Evolutionary conservation across 37 sponge, comb jelly and placozoan species (phyloP), one percentile per base, ranked within the genome.

Genomic region (Amphimedon queenslandica): DNA sequence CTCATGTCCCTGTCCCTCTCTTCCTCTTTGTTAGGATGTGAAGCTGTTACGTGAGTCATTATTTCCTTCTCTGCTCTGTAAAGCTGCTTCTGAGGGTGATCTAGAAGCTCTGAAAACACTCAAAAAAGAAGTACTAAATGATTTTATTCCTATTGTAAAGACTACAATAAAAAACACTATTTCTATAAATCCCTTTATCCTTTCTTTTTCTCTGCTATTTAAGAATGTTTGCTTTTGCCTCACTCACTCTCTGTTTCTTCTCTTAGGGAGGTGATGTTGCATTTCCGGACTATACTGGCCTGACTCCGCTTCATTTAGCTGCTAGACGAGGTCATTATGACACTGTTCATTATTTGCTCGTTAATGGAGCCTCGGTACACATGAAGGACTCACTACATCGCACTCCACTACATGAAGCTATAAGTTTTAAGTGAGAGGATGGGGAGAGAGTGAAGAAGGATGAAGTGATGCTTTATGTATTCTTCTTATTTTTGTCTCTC

Each of bases 251-350:
- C n/a, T n/a, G n/a, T n/a, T n/a, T n/a, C n/a, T 39, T 41, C 20
- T 2, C 70, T 20, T 28, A 94, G 87, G 86, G 88, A 33, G 94
- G 80, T 2, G 82, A 86, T 56, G 71, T 96, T 37, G 88, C 77
- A 57, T 37, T 63, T 20, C 77, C 88, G 3, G 90, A 96, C 64
- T 96, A 96, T 51, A 88, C 86, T 42, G 69, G 82, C 20, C 78
- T 90, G 23, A 96, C 90, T 23, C 90, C 96, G 27, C 93, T 96
- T 0, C 96, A 96, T 56, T 25, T 92, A 25, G 96, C 96, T 21
- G 80, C 75, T 40, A 64, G 81, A 38, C 84, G 88, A 61, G 96
- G 96, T 0, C 83, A 85, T 57, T 37, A 71, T 34, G 82, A 86
- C 28, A 76, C 80, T 33, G 96, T 92, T 3, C 56, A 78, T 39